Base-by-base conservation (phyloP, 2,888 invertebrate species). In the Spodoptera exigua region DNA sequence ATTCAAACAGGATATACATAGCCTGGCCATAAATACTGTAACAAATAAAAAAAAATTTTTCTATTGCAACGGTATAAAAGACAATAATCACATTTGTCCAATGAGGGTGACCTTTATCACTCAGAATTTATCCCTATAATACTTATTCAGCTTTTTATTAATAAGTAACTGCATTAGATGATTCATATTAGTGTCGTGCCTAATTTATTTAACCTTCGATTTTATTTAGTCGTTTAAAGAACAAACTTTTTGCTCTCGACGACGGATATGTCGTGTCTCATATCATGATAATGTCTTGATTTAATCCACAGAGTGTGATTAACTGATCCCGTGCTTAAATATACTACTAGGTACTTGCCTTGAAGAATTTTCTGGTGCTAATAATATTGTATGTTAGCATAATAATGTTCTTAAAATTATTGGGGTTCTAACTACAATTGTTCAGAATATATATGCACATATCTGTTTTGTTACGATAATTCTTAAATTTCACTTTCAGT, bases 231-330 rank as follows among this genome's bases (percentile, higher is more conserved):
- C 53, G 57, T 67, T 71, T 69, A 74, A 58, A 57, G 48, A 68
- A 67, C 72, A 80, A 77, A 78, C 73, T 80, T 79, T 73, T 79
- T 72, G 72, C 61, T 53, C 47, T 53, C 10, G 55, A 59, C 67
- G 74, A 67, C 82, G 83, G 83, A 84, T 82, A 79, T 78, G 76
- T 82, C 82, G 73, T 61, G 75, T 69, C 57, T 53, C 45, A 21
- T 71, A 74, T 67, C 72, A 71, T 76, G 83, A 83, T 82, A 83
- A 61, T 71, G 80, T 79, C 72, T 53, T 41, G 53, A 75, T 70
- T 64, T 80, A 83, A 83, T 81, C 83, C 67, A 51, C 16, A 18
- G 61, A 48, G 34, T 45, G 45, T 70, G 64, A 64, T 73, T 74
- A 76, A 61, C 64, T 54, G 43, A 40, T 62, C 49, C 57, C 68